Evolutionary conservation across 2,888 invertebrate genomes (phyloP).

Genomic region (Lobophora halterata): DNA sequence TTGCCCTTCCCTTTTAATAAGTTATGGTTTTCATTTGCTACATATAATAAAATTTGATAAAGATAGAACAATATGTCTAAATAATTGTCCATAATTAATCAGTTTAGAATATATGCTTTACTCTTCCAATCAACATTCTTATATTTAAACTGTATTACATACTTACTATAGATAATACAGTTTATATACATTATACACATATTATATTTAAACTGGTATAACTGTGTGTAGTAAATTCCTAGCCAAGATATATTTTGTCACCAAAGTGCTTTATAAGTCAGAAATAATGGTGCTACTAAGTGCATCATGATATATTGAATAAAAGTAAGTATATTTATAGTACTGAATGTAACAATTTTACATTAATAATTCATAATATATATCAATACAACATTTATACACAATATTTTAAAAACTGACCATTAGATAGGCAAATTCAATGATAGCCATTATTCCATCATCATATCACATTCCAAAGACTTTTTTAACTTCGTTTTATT

Average conservation of each 20-base stretch:
- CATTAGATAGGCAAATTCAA: conserved; percentile 51
- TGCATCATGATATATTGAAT: too few species aligned
- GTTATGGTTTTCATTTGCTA: too few species aligned
- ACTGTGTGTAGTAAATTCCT: conserved; percentile 33
- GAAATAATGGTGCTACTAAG: conserved; percentile 46
- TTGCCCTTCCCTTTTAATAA: conserved; percentile 41
- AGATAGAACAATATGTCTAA: conserved; percentile 44
- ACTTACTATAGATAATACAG: too few species aligned
- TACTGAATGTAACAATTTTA: too few species aligned
- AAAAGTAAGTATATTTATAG: too few species aligned
- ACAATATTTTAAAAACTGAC: conserved; percentile 25
- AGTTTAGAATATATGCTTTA: conserved; percentile 78
- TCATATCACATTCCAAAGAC: conserved; percentile 49
- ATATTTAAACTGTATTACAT: conserved; percentile 28
- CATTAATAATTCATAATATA: conserved; percentile 9
- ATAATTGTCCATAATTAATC: conserved; percentile 54
- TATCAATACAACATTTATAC: too few species aligned
- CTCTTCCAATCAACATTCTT: conserved; percentile 38
- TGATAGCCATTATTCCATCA: conserved; percentile 38
- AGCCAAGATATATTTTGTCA: conserved; percentile 34
- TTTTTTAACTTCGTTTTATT: conserved; percentile 42
- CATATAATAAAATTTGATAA: conserved; percentile 37
- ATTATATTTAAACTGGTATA: conserved; percentile 29
- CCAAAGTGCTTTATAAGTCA: conserved; percentile 38
- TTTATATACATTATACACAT: too few species aligned